Base-by-base conservation (phyloP, 1,140 invertebrate species). In the Lasaia peninsularis region DNA sequence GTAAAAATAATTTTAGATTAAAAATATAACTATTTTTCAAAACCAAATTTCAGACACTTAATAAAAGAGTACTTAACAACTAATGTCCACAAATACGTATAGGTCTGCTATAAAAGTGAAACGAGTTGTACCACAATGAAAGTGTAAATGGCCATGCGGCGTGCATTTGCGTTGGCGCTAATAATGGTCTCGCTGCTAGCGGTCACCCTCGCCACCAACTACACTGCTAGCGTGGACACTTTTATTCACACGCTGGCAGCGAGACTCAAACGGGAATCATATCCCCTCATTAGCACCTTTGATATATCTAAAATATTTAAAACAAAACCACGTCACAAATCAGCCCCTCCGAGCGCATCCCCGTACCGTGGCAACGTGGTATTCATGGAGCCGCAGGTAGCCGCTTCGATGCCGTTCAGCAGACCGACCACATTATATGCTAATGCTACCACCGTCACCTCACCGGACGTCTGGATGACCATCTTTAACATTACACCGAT, bases 221-320 rank as follows among this genome's bases (percentile, higher is more conserved):
- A 18, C 14, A 34, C 56, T n/a, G 54, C 21, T 0, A 44, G 48
- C 9, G 12, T 57, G 9, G 52, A 61, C 34, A 57, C 20, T 21
- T 12, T 14, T 20, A 40, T 57, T 6, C 18, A 20, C 32, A 16
- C n/a, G 3, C 18, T 1, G 0, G 14, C 52, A 40, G 24, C 24
- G 10, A 54, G 63, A 8, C 21, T 62, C 24, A 65, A 65, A 37
- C 61, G 81, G 10, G 77, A 75, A 16, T 66, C 82, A 0, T 75
- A 82, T 12, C 69, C 79, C 0, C 65, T 86, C 8, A 83, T 86
- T 0, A 69, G 71, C 0, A 66, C 82, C 0, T 86, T 83, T 50
- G 82, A 86, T 55, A 72, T 86, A 33, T 76, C 73, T 1, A 81
- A 80, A 53, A 69, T 83, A 31, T 78, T 79, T 11, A 80, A 75